These are phyloP conservation scores for Drosophila mayaguana DNA, from an alignment of 2,888 invertebrate species.

Conservation along the genomic window DNA sequence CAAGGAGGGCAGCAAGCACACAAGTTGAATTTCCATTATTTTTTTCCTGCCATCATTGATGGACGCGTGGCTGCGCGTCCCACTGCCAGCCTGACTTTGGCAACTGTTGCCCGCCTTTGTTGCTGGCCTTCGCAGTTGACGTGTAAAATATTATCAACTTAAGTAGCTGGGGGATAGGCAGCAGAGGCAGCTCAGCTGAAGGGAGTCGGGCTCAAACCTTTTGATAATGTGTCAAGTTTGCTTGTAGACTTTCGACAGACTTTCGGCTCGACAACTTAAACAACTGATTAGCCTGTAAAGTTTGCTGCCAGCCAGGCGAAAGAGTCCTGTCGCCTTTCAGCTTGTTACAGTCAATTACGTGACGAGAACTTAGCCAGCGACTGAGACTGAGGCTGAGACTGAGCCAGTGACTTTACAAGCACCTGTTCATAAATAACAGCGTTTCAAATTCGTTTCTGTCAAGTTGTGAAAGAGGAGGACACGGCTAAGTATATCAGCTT, in stretches of 20 bases:
- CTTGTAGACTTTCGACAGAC: slow-evolving; percentile 29
- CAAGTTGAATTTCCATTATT: slow-evolving; percentile 72
- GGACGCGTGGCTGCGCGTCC: slow-evolving; percentile 43
- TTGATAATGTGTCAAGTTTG: slow-evolving; percentile 62
- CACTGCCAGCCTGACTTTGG: not conserved
- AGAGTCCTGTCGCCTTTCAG: slow-evolving; percentile 9
- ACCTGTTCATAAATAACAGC: slow-evolving; percentile 7
- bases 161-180: slow-evolving; percentile 52
- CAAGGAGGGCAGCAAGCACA: slow-evolving; percentile 32
- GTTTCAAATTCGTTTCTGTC: slow-evolving; percentile 5
- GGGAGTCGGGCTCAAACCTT: slow-evolving; percentile 37
- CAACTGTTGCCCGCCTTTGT: slow-evolving; percentile 30
- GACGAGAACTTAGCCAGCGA: slow-evolving; percentile 11
- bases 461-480: not conserved
- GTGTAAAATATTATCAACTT: slow-evolving; percentile 68
- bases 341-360: slow-evolving; percentile 35
- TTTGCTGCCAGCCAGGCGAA: slow-evolving; percentile 10
- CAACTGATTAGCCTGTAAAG: slow-evolving; percentile 51
- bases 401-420: not conserved
- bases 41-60: slow-evolving; percentile 48
- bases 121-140: slow-evolving; percentile 36
- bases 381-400: not conserved
- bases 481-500: not conserved
- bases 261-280: slow-evolving; percentile 35
- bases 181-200: slow-evolving; percentile 3